Evolutionary conservation across 2,797 vertebrate species (phyloP), one percentile per base, ranked within the genome.

Genomic region (Enteromius anoplus): DNA sequence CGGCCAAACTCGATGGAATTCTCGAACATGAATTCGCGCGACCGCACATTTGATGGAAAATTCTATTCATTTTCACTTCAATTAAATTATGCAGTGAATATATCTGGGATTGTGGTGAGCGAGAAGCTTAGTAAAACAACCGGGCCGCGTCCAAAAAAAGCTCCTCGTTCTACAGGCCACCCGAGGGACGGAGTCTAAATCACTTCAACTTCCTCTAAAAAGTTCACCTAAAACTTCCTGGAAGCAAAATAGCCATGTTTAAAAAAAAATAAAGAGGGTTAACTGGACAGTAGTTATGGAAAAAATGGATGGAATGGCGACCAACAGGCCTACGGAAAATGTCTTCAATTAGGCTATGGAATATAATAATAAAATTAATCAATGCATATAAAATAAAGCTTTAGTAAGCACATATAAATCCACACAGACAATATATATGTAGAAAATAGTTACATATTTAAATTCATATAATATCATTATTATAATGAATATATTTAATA

Each of bases 151-250:
- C 79, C 70, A 85, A 88, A 85, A 85, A 73, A 80, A 84, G 58
- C 75, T 86, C 68, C 49, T 51, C 75, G 34, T 79, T 81, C 73
- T 81, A 71, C 42, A 60, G 73, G 85, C 87, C 85, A 91, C 88
- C 89, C 77, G 78, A 84, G 89, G 91, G 91, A 92, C 83, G 84
- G 84, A 87, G 82, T 66, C 86, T 87, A 91, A 93, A 91, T 92
- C 91, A 89, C 86, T 91, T 91, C 84, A 90, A 86, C 88, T 88
- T 53, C 40, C 83, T 90, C 85, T 86, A 66, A 49, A 87, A 90
- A 91, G 91, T 92, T 93, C 90, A 91, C 83, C 82, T 92, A 88
- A 89, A 91, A 90, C 90, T 91, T 93, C 89, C 89, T 90, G 90
- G 92, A 92, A 92, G 88, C 85, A 85, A 66, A 90, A 87, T 79